Percentiles rank a stretch among this genome's conserved stretches.
phyloP scores from a whole-genome alignment of 2,113 vertebrate genomes.

The Salvelinus sp. region DNA sequence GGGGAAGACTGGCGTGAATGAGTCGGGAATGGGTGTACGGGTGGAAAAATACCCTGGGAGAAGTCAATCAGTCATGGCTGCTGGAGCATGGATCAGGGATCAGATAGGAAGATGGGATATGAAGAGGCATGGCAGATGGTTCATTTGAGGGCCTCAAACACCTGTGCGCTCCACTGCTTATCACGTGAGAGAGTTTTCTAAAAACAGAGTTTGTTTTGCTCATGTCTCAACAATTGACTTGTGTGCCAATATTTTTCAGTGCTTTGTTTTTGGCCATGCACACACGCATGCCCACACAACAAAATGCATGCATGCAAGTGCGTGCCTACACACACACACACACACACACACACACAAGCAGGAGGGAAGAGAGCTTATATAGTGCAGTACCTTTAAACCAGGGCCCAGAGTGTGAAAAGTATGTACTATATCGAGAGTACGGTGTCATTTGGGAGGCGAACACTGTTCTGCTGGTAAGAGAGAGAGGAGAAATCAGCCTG shows the following conservation, averaged over 20 bases:
- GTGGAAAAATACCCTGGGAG: slow-evolving; percentile 25
- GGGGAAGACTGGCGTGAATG: slow-evolving; percentile 12
- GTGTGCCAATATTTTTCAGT: slow-evolving; percentile 5
- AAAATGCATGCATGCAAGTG: neutral
- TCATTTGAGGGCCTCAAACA: slow-evolving; percentile 62
- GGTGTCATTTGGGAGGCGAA: too few relatives aligned
- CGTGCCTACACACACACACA: too few relatives aligned
- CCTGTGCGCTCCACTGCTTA: slow-evolving; percentile 24
- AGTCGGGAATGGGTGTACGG: neutral
- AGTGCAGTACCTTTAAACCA: too few relatives aligned
- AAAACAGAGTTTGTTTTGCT: slow-evolving; percentile 24
- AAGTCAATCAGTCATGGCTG: slow-evolving; percentile 22
- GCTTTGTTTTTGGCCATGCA: slow-evolving; percentile 18
- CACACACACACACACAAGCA: too few relatives aligned
- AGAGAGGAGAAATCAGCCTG: slow-evolving; percentile 2
- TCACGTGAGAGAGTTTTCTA: slow-evolving; percentile 5
- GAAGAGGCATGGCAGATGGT: slow-evolving; percentile 18
- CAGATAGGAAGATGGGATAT: slow-evolving; percentile 1
- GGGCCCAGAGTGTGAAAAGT: too few relatives aligned
- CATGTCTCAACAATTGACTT: slow-evolving; percentile 35
- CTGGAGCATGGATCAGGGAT: neutral
- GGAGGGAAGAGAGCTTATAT: too few relatives aligned
- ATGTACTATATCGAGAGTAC: too few relatives aligned
- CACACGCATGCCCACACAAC: slow-evolving; percentile 7
- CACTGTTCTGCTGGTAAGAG: neutral